Conservation (phyloP, 2,113 vertebrate species). For the Pardalotus punctatus region DNA sequence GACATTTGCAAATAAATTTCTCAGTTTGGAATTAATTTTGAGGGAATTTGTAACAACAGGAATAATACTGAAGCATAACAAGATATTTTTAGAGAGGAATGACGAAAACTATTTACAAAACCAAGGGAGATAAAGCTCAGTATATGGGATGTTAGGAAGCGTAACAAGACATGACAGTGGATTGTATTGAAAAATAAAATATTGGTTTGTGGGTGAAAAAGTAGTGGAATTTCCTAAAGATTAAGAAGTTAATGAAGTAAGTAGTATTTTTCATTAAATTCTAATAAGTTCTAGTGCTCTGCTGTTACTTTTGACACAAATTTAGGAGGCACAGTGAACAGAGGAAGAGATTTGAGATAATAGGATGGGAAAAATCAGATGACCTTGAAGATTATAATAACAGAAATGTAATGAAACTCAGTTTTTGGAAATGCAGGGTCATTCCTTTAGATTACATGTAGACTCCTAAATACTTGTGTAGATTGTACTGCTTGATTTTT, state of each 20-base stretch:
- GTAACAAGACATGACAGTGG: rapidly evolving
- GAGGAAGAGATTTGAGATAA: neutral
- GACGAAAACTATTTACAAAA: neutral
- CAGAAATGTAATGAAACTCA: neutral
- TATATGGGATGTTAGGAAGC: neutral
- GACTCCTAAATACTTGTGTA: neutral
- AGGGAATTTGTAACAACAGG: neutral
- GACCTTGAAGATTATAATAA: neutral
- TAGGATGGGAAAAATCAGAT: neutral
- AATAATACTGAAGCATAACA: neutral
- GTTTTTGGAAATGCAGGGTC: neutral
- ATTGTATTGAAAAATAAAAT: neutral
- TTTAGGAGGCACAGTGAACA: neutral
- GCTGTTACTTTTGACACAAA: neutral
- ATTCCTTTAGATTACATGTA: neutral
- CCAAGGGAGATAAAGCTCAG: neutral
- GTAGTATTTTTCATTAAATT: neutral
- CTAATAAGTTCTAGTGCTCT: neutral
- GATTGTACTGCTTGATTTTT: neutral
- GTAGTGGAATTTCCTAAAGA: neutral
- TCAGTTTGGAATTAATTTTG: neutral
- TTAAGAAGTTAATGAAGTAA: neutral
- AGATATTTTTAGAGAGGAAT: neutral
- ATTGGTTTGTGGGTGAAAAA: neutral
- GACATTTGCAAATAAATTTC: neutral